Percentiles rank a stretch among this genome's conserved stretches.
Conservation (phyloP, 2,888 invertebrate genomes). For the Timema podura region DNA sequence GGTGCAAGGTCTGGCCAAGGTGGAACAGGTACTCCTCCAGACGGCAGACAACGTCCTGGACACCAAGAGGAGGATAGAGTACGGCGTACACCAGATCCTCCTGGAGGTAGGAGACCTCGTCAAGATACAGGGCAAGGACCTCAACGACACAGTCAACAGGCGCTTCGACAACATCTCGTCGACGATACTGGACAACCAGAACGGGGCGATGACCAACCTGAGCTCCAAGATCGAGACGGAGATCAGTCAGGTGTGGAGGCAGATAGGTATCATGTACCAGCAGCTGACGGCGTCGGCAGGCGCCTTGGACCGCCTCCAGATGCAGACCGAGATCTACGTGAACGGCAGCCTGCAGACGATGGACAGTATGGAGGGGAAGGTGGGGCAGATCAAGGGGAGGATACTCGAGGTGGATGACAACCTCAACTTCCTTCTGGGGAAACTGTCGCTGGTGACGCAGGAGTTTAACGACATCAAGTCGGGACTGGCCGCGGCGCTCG, state of each 20-base stretch:
- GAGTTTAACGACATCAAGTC: slow-evolving; percentile 79
- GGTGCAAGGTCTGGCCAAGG: slow-evolving; percentile 60
- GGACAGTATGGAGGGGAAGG: slow-evolving; percentile 74
- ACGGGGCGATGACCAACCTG: slow-evolving; percentile 65
- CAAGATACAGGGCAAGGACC: slow-evolving; percentile 57
- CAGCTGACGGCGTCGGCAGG: slow-evolving; percentile 73
- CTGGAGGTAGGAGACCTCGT: slow-evolving; percentile 69
- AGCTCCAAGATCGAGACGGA: slow-evolving; percentile 74
- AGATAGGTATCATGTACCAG: slow-evolving; percentile 83
- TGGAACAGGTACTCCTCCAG: slow-evolving; percentile 73
- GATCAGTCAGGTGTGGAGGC: slow-evolving; percentile 83
- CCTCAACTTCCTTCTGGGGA: slow-evolving; percentile 75
- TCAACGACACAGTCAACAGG: slow-evolving; percentile 62
- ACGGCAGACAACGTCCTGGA: slow-evolving; percentile 82
- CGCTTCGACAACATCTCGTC: slow-evolving; percentile 68
- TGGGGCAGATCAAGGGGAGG: slow-evolving; percentile 68
- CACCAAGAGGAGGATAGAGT: slow-evolving; percentile 78
- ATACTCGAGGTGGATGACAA: slow-evolving; percentile 77
- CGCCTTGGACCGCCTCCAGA: slow-evolving; percentile 69
- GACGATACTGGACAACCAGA: slow-evolving; percentile 67
- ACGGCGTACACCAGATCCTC: slow-evolving; percentile 76
- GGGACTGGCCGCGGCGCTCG: slow-evolving; percentile 68
- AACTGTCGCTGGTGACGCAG: slow-evolving; percentile 73
- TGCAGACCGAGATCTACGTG: slow-evolving; percentile 73
- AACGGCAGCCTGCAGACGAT: slow-evolving; percentile 73